phyloP scores from a whole-genome alignment of 2,888 invertebrate species.

The Acleris sparsana region DNA sequence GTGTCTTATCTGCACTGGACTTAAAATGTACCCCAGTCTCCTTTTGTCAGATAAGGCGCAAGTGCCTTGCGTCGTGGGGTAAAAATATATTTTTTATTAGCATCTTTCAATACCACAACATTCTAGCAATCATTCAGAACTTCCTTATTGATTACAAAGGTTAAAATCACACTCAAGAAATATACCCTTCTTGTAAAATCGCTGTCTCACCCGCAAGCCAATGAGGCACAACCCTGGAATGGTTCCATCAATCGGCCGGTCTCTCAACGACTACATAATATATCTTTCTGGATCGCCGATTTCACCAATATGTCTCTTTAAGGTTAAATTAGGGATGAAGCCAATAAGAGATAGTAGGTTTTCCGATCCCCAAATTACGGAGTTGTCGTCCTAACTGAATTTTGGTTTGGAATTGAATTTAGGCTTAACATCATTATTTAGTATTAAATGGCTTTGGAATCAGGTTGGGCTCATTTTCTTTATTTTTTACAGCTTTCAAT shows the following conservation, averaged over 20 bases:
- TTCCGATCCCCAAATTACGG: slow-evolving; percentile 57
- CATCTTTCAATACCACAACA: neutral
- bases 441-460: slow-evolving; percentile 23
- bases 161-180: slow-evolving; percentile 8
- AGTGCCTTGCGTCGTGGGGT: too few species aligned
- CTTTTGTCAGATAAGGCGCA: too few species aligned
- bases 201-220: slow-evolving; percentile 55
- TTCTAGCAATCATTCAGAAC: neutral
- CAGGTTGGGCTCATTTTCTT: slow-evolving; percentile 1
- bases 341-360: slow-evolving; percentile 65
- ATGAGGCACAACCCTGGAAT: slow-evolving; percentile 65
- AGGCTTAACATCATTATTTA: slow-evolving; percentile 13
- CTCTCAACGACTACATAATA: slow-evolving; percentile 65
- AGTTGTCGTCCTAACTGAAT: slow-evolving; percentile 43
- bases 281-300: slow-evolving; percentile 68
- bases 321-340: slow-evolving; percentile 78
- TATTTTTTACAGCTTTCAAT: neutral
- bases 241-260: slow-evolving; percentile 65
- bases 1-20: too few species aligned
- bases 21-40: too few species aligned
- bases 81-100: too few species aligned
- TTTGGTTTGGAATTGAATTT: slow-evolving; percentile 34
- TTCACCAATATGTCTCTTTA: slow-evolving; percentile 70
- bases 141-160: slow-evolving; percentile 4
- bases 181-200: slow-evolving; percentile 49